Evolutionary conservation across 2,113 vertebrate genomes (phyloP).

Genomic region (Lucifuga dentata): DNA sequence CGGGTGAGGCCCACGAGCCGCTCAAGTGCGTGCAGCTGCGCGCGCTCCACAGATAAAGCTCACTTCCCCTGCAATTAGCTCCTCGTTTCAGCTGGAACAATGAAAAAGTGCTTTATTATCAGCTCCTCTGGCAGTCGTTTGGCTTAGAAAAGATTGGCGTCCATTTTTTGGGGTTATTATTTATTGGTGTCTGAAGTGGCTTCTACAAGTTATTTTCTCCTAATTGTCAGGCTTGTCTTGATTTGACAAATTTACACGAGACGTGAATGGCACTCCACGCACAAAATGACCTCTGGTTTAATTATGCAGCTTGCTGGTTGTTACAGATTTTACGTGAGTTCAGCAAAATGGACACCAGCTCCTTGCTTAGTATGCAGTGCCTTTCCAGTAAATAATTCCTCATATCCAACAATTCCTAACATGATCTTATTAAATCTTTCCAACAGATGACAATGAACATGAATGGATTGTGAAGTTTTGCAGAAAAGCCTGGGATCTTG

Average conservation of each 20-base stretch:
- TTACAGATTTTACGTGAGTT: constrained; percentile 41
- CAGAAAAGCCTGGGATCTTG: constrained; percentile 84
- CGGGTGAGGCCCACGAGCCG: constrained; percentile 85
- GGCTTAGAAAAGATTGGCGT: constrained; percentile 49
- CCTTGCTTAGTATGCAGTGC: background rate
- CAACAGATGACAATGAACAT: constrained; percentile 89
- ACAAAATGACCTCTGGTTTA: constrained; percentile 61
- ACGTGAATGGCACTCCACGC: constrained; percentile 70
- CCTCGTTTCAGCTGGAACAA: constrained; percentile 90
- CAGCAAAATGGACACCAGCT: constrained; percentile 1
- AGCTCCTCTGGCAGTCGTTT: constrained; percentile 86
- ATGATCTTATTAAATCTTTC: constrained; percentile 38
- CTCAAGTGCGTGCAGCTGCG: constrained; percentile 99
- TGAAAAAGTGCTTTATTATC: constrained; percentile 88
- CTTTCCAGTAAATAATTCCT: no score
- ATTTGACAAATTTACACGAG: constrained; percentile 71
- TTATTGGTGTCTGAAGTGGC: constrained; percentile 80
- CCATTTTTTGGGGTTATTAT: constrained; percentile 68
- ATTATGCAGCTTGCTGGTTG: constrained; percentile 45
- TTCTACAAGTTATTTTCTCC: constrained; percentile 78
- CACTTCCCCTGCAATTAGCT: constrained; percentile 95
- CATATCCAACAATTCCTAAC: background rate
- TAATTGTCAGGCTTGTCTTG: constrained; percentile 78
- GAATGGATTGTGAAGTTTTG: constrained; percentile 91
- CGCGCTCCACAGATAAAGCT: constrained; percentile 85